Evolutionary conservation across 2,888 invertebrate species (phyloP).

Genomic region (Pseudococcus longispinus): DNA sequence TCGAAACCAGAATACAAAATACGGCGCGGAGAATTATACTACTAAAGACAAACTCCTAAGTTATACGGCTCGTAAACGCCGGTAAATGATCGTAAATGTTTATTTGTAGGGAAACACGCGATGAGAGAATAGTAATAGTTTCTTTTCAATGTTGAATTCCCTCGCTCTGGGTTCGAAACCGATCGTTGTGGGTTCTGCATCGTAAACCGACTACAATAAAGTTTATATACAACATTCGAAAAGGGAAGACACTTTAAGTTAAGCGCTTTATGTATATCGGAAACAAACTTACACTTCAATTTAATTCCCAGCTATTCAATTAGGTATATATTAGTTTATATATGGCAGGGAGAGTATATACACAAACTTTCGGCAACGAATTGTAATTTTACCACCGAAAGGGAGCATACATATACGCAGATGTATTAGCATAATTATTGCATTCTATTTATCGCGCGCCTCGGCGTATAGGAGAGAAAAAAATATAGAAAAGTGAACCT

Average conservation of each 20-base stretch:
- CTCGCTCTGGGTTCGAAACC: constrained; percentile 50
- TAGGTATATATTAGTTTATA: constrained; percentile 48
- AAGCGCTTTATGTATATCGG: constrained; percentile 55
- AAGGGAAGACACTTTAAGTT: constrained; percentile 53
- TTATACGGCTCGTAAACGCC: constrained; percentile 55
- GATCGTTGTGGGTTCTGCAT: constrained; percentile 56
- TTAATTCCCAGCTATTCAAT: constrained; percentile 55
- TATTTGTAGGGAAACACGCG: constrained; percentile 55
- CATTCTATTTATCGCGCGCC: constrained; percentile 2
- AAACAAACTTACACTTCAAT: constrained; percentile 56
- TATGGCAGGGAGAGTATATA: neutral
- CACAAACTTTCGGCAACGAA: constrained; percentile 30
- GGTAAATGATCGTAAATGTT: constrained; percentile 57
- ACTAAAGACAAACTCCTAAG: constrained; percentile 52
- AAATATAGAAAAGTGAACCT: neutral
- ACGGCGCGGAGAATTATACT: constrained; percentile 42
- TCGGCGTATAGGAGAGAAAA: neutral
- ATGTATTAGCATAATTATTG: constrained; percentile 54
- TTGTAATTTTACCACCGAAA: constrained; percentile 22
- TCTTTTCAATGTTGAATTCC: constrained; percentile 53
- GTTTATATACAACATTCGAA: constrained; percentile 46
- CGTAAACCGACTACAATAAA: constrained; percentile 56
- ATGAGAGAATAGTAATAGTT: constrained; percentile 56
- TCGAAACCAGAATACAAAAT: constrained; percentile 44
- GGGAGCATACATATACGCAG: constrained; percentile 9